Conservation (phyloP, 2,113 vertebrate genomes). For the Helogale parvula region DNA sequence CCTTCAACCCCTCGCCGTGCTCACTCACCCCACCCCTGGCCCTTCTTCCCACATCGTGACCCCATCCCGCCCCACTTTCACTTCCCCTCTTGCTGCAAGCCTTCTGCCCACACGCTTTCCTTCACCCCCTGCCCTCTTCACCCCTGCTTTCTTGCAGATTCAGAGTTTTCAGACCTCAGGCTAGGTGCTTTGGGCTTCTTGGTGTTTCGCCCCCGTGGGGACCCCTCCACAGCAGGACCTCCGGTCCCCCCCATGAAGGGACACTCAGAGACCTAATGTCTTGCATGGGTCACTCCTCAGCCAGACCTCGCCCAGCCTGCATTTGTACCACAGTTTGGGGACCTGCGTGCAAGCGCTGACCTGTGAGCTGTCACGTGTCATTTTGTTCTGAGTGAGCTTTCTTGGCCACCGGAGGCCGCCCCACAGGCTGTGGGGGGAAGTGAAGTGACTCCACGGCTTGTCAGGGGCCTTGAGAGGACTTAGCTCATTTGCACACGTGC, state of each 20-base stretch:
- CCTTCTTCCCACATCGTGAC: accelerated
- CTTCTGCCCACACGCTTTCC: neutral
- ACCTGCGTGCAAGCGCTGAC: neutral
- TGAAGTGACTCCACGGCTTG: no score
- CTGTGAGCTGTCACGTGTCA: accelerated
- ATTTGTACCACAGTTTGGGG: neutral
- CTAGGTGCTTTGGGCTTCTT: neutral
- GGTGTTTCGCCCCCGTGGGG: neutral
- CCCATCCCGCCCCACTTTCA: no score
- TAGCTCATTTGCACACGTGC: no score
- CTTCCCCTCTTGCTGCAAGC: neutral
- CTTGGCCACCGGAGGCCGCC: neutral
- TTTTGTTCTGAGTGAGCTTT: neutral
- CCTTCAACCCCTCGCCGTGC: neutral
- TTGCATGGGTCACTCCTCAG: accelerated
- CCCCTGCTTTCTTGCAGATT: neutral
- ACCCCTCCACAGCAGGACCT: no score
- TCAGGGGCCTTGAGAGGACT: neutral
- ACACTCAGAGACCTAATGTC: no score
- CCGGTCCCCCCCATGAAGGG: accelerated
- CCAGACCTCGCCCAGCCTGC: neutral
- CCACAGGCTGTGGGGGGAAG: neutral
- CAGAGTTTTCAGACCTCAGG: neutral
- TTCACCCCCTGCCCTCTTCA: neutral
- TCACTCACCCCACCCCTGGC: neutral